A percentile compares a stretch with the other conserved stretches of the same genome.
These are phyloP conservation scores for Monoplex corrugatus DNA, from an alignment of 2,888 invertebrate genomes.

Conservation along the genomic window DNA sequence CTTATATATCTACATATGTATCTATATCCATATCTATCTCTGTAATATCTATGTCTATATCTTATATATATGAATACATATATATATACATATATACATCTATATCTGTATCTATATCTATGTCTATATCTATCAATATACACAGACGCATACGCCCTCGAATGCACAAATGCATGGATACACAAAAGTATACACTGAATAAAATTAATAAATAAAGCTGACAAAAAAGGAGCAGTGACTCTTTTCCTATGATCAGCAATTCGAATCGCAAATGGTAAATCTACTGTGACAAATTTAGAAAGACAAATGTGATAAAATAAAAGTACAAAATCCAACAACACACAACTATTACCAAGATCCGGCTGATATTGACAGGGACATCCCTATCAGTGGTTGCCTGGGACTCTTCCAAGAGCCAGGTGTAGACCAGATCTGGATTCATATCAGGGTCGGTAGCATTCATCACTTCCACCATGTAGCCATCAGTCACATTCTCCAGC, in stretches of 20 bases:
- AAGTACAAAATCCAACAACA: not conserved
- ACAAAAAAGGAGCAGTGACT: not conserved
- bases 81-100: too few relatives aligned
- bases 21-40: too few relatives aligned
- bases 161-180: too few relatives aligned
- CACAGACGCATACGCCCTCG: too few relatives aligned
- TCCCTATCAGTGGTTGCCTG: conserved; percentile 51
- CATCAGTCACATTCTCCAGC: conserved; percentile 34
- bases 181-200: not conserved
- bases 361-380: not conserved
- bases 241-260: not conserved
- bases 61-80: too few relatives aligned
- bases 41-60: too few relatives aligned
- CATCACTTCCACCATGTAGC: conserved; percentile 26
- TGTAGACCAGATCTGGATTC: conserved; percentile 40
- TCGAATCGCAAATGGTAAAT: not conserved
- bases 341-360: conserved; percentile 43
- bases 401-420: conserved; percentile 46
- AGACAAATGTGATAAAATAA: not conserved
- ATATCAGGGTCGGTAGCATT: conserved; percentile 50
- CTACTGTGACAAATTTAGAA: not conserved
- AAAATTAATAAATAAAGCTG: not conserved
- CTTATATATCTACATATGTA: too few relatives aligned
- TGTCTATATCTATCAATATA: too few relatives aligned
- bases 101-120: too few relatives aligned